These are phyloP conservation scores for Lynx canadensis DNA, from an alignment of 2,113 vertebrate species.

Conservation along the genomic window DNA sequence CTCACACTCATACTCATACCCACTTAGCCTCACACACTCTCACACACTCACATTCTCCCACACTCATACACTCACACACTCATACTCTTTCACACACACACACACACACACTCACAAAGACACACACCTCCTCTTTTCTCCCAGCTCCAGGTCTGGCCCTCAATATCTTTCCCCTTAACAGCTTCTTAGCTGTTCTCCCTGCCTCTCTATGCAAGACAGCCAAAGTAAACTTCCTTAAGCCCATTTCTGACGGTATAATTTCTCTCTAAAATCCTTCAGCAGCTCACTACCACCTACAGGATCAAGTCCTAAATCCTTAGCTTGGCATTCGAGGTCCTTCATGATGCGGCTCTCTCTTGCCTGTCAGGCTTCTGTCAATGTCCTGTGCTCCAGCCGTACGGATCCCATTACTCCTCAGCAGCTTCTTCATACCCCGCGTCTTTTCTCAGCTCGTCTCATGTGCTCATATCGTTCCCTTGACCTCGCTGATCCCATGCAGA, in stretches of 20 bases:
- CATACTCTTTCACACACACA: not conserved
- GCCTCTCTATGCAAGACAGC: not conserved
- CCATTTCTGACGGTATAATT: not conserved
- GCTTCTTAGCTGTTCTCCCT: not conserved
- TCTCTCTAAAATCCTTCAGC: not conserved
- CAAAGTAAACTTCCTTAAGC: conserved; percentile 20
- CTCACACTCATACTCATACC: not conserved
- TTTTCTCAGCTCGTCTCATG: not conserved
- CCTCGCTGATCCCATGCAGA: not conserved
- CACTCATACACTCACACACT: not conserved
- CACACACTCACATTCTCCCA: not conserved
- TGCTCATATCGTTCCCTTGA: not conserved
- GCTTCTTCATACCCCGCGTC: not conserved
- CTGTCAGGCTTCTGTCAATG: not conserved
- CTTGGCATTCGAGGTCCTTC: not conserved
- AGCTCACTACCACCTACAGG: not conserved
- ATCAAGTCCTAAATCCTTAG: not conserved
- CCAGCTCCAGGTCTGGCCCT: not conserved
- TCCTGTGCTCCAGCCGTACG: rapidly evolving
- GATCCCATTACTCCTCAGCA: not conserved
- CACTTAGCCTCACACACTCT: not conserved
- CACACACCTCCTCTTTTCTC: not conserved
- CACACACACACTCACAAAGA: not conserved
- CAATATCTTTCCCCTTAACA: not conserved
- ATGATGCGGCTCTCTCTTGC: not conserved